Conservation (phyloP, 2,888 invertebrate species). For the Cremastinae sp. region DNA sequence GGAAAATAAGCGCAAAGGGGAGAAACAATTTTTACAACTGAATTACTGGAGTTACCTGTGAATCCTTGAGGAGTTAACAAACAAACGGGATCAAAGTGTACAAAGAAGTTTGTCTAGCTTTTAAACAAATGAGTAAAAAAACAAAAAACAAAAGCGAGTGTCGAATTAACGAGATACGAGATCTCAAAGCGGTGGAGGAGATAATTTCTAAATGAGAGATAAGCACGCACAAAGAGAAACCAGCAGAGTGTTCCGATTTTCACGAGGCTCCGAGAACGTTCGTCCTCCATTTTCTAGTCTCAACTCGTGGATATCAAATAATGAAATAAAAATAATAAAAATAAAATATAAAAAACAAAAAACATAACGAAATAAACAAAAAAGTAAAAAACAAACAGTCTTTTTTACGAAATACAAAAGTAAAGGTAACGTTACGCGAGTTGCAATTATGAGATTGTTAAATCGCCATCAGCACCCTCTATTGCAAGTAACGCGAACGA, state of each 20-base stretch:
- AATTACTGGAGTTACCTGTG: conserved; percentile 61
- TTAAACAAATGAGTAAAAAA: conserved; percentile 9
- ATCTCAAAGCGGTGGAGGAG: conserved; percentile 10
- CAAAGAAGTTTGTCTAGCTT: too few relatives aligned
- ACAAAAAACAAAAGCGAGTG: conserved; percentile 23
- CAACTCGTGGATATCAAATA: conserved; percentile 8
- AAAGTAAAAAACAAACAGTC: conserved; percentile 42
- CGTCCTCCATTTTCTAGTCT: conserved; percentile 13
- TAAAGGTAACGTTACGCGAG: not conserved
- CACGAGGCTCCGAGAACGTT: conserved; percentile 35
- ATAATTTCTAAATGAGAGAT: not conserved
- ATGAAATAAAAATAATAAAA: too few relatives aligned
- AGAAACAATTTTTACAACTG: conserved; percentile 16
- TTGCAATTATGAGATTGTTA: conserved; percentile 77
- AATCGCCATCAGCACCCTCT: conserved; percentile 77
- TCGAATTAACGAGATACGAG: conserved; percentile 10
- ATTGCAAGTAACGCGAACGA: conserved; percentile 76
- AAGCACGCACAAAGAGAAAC: conserved; percentile 39
- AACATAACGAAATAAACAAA: conserved; percentile 17
- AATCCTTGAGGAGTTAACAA: conserved; percentile 21
- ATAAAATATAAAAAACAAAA: not conserved
- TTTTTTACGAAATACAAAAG: not conserved
- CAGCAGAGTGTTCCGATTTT: conserved; percentile 63
- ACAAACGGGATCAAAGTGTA: conserved; percentile 59
- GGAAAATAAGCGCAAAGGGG: conserved; percentile 2